Evolutionary conservation across 2,888 invertebrate species (phyloP).

Genomic region (Pachymerium ferrugineum): DNA sequence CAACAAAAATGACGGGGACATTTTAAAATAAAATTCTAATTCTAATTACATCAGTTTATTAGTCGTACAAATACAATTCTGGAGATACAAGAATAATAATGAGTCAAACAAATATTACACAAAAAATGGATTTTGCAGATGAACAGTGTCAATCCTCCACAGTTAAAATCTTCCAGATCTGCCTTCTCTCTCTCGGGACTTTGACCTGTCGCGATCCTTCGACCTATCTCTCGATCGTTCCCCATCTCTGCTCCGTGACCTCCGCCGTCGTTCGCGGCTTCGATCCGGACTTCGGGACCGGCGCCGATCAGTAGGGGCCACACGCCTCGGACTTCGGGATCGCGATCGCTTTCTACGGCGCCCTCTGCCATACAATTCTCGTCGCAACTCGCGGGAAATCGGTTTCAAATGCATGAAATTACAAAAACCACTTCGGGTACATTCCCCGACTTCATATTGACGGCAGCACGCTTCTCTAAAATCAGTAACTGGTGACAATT

Average conservation of each 20-base stretch:
- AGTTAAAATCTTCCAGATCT: conserved; percentile 57
- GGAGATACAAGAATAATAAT: no score
- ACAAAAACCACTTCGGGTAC: conserved; percentile 97
- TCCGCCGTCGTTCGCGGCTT: conserved; percentile 33
- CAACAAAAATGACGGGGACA: no score
- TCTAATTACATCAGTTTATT: no score
- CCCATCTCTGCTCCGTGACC: conserved; percentile 38
- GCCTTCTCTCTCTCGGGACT: conserved; percentile 49
- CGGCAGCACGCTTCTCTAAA: conserved; percentile 99
- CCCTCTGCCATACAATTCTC: conserved; percentile 57
- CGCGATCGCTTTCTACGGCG: conserved; percentile 37
- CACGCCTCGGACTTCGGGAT: conserved; percentile 36
- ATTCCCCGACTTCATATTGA: conserved; percentile 99
- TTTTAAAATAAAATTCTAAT: no score
- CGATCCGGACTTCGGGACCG: conserved; percentile 30
- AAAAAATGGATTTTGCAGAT: no score
- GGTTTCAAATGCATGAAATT: conserved; percentile 99
- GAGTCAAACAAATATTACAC: no score
- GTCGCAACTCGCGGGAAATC: conserved; percentile 86
- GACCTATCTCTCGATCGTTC: conserved; percentile 39
- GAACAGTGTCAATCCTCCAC: no score
- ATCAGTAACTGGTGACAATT: conserved; percentile 97
- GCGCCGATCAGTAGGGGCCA: conserved; percentile 12
- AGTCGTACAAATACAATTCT: no score
- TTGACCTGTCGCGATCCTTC: conserved; percentile 35